Conservation (phyloP, 2,797 vertebrate genomes). For the Crocodylus rhombifer region DNA sequence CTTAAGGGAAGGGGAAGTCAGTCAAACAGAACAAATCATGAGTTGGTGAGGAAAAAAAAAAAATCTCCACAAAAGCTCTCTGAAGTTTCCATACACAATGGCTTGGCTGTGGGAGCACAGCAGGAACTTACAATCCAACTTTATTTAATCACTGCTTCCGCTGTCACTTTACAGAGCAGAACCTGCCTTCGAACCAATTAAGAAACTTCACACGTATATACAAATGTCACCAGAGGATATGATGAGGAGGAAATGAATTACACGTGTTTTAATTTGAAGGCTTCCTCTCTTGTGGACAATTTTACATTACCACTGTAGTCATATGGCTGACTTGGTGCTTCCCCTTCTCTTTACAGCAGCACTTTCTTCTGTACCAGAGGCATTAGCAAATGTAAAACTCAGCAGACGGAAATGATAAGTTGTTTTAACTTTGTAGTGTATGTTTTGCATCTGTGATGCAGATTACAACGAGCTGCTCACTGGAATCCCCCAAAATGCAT, state of each 20-base stretch:
- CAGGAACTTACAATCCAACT: background rate
- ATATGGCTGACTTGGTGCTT: background rate
- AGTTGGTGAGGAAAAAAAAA: constrained; percentile 15
- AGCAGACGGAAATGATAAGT: background rate
- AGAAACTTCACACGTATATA: constrained; percentile 18
- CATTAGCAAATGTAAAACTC: constrained; percentile 16
- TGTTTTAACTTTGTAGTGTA: background rate
- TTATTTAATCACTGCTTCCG: constrained; percentile 19
- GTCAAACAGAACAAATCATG: constrained; percentile 48
- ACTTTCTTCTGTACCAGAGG: background rate
- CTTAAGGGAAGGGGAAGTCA: constrained; percentile 56
- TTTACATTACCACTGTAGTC: background rate
- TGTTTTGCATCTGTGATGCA: background rate
- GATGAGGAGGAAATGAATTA: constrained; percentile 24
- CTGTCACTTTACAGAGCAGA: background rate
- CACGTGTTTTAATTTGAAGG: constrained; percentile 45
- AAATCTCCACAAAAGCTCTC: background rate
- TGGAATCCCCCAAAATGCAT: background rate
- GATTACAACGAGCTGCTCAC: background rate
- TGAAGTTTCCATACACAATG: background rate
- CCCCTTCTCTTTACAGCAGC: background rate
- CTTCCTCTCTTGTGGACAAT: background rate
- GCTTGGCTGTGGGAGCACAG: background rate
- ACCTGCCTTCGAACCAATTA: background rate
- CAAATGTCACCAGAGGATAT: constrained; percentile 33